These are phyloP conservation scores for Grammomys dolichurus DNA, from an alignment of 2,113 vertebrate genomes.

Conservation along the genomic window DNA sequence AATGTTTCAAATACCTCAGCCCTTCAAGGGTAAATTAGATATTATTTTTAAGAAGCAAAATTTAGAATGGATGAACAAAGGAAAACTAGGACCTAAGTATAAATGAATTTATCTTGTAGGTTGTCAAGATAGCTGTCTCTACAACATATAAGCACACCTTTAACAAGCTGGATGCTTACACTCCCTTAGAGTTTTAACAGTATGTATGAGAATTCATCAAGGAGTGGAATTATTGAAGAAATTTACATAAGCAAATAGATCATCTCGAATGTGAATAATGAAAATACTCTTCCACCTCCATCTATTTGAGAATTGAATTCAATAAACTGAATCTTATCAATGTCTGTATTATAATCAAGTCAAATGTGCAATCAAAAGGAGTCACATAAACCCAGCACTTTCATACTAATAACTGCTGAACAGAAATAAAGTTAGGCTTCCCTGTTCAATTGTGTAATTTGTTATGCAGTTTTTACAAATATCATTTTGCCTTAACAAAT, in stretches of 20 bases:
- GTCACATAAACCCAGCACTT: background rate
- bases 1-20: background rate
- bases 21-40: background rate
- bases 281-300: constrained; percentile 17
- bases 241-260: background rate
- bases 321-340: background rate
- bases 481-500: constrained; percentile 30
- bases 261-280: background rate
- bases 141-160: background rate
- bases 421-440: constrained; percentile 46
- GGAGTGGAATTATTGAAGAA: constrained; percentile 5
- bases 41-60: constrained; percentile 15
- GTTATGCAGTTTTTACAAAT: background rate
- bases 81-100: background rate
- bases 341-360: background rate
- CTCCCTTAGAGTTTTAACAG: constrained; percentile 32
- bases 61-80: background rate
- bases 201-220: background rate
- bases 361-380: constrained; percentile 1
- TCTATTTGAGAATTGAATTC: background rate
- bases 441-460: background rate
- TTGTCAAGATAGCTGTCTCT: constrained; percentile 17
- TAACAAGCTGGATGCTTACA: background rate
- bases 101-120: constrained; percentile 37
- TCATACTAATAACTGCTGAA: constrained; percentile 23